phyloP scores from a whole-genome alignment of 2,888 invertebrate species.

The Ophioninae sp. region DNA sequence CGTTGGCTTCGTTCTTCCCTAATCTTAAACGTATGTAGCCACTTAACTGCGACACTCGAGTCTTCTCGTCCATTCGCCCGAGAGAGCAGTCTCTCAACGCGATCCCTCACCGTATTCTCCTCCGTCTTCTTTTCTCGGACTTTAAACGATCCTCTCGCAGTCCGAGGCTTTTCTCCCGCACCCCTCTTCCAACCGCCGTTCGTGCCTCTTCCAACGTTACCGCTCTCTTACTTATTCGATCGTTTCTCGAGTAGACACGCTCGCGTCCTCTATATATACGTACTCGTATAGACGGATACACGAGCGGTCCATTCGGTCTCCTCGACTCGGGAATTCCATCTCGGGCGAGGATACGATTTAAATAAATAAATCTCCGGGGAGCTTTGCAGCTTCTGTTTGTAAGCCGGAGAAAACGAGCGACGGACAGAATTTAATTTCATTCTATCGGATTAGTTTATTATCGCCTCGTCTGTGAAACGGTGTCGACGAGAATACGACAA shows the following conservation, averaged over 20 bases:
- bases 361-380: conserved; percentile 62
- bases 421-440: neutral
- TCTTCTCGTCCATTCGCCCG: conserved; percentile 36
- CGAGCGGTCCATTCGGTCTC: conserved; percentile 20
- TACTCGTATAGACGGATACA: neutral
- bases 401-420: conserved; percentile 10
- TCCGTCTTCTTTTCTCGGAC: conserved; percentile 3
- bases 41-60: conserved; percentile 74
- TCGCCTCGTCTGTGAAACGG: too few species aligned
- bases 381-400: conserved; percentile 36
- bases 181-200: too few species aligned
- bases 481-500: too few species aligned
- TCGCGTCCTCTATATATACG: neutral
- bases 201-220: too few species aligned
- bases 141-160: conserved; percentile 20
- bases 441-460: too few species aligned
- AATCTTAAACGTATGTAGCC: conserved; percentile 76
- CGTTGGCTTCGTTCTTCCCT: conserved; percentile 69
- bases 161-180: conserved; percentile 19
- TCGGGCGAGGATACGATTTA: conserved; percentile 60
- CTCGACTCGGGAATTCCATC: conserved; percentile 61
- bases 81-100: conserved; percentile 12
- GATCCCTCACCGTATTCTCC: conserved; percentile 22
- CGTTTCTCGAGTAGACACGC: conserved; percentile 23
- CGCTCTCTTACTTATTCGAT: conserved; percentile 53